Evolutionary conservation across 2,888 invertebrate species (phyloP), one percentile per base, ranked within the genome.

Genomic region (Drosophila fulvimacula): DNA sequence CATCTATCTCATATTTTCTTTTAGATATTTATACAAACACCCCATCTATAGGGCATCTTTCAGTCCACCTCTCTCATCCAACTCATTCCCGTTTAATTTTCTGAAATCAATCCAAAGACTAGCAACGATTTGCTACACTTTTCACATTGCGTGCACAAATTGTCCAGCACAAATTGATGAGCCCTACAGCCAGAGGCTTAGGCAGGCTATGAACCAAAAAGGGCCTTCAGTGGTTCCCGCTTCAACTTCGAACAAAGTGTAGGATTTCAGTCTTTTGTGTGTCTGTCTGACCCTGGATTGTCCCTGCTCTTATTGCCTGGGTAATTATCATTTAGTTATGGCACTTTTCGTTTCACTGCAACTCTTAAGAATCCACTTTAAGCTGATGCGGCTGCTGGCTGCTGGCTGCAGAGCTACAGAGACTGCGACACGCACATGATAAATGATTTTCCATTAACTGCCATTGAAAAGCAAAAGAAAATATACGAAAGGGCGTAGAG

Each of bases 361-460:
- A 13, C 48, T 46, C 63, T 55, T 39, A 49, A 51, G 53, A 63
- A 56, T 70, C 65, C 68, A 64, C 62, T 75, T 59, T 44, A 64
- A 64, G 61, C 51, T 30, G 56, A 34, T 27, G n/a, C 17, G 17
- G 46, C 27, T 30, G 27, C 11, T 11, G 19, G 19, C 39, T 39
- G 39, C 10, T 39, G 39, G 38, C 36, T 27, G 60, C 46, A 21
- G 17, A n/a, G 34, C 44, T 42, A 6, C 32, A 51, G 48, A 36
- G 52, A 61, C 55, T 44, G 55, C 61, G 72, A 74, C 87, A 82
- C 79, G 88, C 82, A 80, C 78, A 83, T 90, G 88, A 90, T 90
- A 87, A 90, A 90, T 90, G 89, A 87, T 81, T 85, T 86, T 84
- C 87, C 90, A 90, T 90, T 90, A 90, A 86, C 81, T 88, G 79